Base-by-base conservation (phyloP, 2,797 vertebrate genomes). In the Melanotaenia nigrans region DNA sequence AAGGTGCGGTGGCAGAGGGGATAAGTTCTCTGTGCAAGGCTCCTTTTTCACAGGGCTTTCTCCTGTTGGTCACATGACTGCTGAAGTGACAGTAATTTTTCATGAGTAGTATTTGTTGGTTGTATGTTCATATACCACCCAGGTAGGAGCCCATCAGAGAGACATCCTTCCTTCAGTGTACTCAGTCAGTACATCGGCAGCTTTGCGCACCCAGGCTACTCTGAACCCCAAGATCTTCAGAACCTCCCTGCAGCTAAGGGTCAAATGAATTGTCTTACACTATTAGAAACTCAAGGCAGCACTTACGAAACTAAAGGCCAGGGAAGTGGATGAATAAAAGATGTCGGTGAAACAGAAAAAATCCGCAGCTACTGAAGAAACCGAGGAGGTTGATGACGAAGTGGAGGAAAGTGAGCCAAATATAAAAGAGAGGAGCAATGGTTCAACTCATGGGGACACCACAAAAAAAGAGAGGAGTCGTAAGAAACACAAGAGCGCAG, bases 251-350 rank as follows among this genome's bases (percentile, higher is more conserved):
- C 76, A 69, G 78, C 86, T 84, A 85, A 75, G 68, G 92, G 91
- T 94, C 93, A 95, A 90, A 94, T 93, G 88, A 92, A 90, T 93
- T 93, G 92, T 93, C 93, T 94, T 93, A 94, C 93, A 87, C 83
- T 72, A 78, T 90, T 77, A 92, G 92, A 94, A 93, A 94, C 86
- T 85, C 87, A 90, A 93, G 86, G 91, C 91, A 93, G 89, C 88
- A 75, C 85, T 93, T 92, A 89, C 81, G 90, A 90, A 87, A 93
- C 91, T 89, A 86, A 91, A 90, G 71, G 88, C 88, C 82, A 81
- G 86, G 90, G 87, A 92, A 94, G 89, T 82, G 84, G 85, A 96
- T 97, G 81, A 97, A 98, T 98, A 95, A 97, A 94, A 96, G 92
- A 97, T 96, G 93, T 78, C 89, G 57, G 90, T 73, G 73, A 95